Evolutionary conservation across 2,888 invertebrate species (phyloP).

Genomic region (Lithodes maja): DNA sequence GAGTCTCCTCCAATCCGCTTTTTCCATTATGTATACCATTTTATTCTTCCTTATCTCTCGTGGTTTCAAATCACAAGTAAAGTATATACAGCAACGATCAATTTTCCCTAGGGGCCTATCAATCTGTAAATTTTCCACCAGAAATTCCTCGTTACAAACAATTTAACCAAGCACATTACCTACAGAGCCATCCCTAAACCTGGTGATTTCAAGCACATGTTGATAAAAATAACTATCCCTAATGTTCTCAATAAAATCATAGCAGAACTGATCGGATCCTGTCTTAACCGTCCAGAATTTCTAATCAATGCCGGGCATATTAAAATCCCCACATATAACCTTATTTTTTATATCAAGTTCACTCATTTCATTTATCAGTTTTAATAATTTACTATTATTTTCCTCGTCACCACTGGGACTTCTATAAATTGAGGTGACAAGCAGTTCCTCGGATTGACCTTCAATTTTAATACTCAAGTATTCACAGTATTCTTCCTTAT

Average conservation of each 20-base stretch:
- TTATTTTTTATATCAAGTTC: not conserved
- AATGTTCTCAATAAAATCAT: slow-evolving; percentile 5
- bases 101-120: not conserved
- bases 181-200: not conserved
- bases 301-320: not conserved
- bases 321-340: not conserved
- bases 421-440: too few relatives aligned
- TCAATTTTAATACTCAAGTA: too few relatives aligned
- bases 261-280: not conserved
- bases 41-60: not conserved
- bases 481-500: too few relatives aligned
- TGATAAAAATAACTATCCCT: not conserved
- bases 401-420: too few relatives aligned
- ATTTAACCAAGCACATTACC: not conserved
- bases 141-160: not conserved
- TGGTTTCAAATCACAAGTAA: not conserved
- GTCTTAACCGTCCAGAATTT: not conserved
- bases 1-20: not conserved
- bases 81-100: not conserved
- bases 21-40: slow-evolving; percentile 2
- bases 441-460: too few relatives aligned
- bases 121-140: not conserved
- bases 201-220: not conserved
- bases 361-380: not conserved
- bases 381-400: not conserved